phyloP scores from a whole-genome alignment of 1,140 invertebrate species.

The Brachionus sp. region DNA sequence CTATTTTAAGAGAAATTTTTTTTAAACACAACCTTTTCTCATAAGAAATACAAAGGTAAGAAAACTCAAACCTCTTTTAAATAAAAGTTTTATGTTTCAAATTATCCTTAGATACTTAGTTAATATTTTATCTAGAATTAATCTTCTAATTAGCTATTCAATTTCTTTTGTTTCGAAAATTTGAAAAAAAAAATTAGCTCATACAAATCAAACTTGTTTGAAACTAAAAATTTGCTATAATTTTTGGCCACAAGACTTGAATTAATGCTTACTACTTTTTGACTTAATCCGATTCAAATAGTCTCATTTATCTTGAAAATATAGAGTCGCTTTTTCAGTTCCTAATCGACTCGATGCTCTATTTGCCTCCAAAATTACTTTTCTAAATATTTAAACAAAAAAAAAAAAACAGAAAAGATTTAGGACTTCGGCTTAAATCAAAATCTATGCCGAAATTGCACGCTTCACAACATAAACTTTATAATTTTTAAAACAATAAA shows the following conservation, averaged over 20 bases:
- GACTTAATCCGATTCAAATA: background rate
- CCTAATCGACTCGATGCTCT: background rate
- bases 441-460: background rate
- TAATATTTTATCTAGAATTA: constrained; percentile 28
- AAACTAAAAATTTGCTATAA: background rate
- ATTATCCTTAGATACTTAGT: background rate
- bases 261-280: background rate
- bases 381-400: background rate
- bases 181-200: constrained; percentile 34
- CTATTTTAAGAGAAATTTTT: background rate
- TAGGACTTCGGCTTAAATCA: background rate
- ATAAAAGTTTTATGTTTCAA: background rate
- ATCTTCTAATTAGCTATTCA: constrained; percentile 34
- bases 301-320: background rate
- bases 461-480: background rate
- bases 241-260: background rate
- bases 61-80: background rate
- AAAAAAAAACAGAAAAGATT: too few species aligned
- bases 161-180: constrained; percentile 16
- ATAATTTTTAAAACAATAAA: too few species aligned
- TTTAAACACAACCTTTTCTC: background rate
- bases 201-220: constrained; percentile 3
- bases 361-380: background rate
- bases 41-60: background rate
- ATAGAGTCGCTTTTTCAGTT: background rate